Evolutionary conservation across 2,113 vertebrate genomes (phyloP).

Genomic region (Rhea americana): DNA sequence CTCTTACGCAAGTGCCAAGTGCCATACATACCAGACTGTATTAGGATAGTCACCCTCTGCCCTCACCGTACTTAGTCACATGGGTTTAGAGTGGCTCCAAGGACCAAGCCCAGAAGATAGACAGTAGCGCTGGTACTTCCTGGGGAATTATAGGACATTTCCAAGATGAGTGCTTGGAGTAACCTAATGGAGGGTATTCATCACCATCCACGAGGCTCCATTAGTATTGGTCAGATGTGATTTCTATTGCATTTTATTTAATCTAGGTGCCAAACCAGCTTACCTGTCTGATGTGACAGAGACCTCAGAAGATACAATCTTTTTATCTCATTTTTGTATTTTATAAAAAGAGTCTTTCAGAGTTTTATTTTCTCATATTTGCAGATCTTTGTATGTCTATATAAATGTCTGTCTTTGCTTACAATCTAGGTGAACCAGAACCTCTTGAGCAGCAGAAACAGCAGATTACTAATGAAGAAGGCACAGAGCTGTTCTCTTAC

Average conservation of each 20-base stretch:
- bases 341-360: not conserved
- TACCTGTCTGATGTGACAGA: not conserved
- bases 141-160: not conserved
- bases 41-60: not conserved
- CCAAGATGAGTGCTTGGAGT: not conserved
- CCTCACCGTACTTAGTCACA: not conserved
- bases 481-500: conserved; percentile 91
- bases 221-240: not conserved
- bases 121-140: not conserved
- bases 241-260: not conserved
- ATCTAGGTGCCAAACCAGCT: not conserved
- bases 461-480: conserved; percentile 84
- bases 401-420: not conserved
- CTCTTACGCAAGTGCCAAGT: not conserved
- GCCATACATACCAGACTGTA: too few relatives aligned
- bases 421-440: conserved; percentile 86
- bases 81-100: not conserved
- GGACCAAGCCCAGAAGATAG: not conserved
- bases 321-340: not conserved
- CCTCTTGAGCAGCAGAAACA: conserved; percentile 93
- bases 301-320: not conserved
- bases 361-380: not conserved
- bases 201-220: rapidly evolving
- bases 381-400: not conserved
- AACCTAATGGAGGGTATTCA: not conserved